These are phyloP conservation scores for Alosa sapidissima DNA, from an alignment of 2,797 vertebrate species.

Conservation along the genomic window DNA sequence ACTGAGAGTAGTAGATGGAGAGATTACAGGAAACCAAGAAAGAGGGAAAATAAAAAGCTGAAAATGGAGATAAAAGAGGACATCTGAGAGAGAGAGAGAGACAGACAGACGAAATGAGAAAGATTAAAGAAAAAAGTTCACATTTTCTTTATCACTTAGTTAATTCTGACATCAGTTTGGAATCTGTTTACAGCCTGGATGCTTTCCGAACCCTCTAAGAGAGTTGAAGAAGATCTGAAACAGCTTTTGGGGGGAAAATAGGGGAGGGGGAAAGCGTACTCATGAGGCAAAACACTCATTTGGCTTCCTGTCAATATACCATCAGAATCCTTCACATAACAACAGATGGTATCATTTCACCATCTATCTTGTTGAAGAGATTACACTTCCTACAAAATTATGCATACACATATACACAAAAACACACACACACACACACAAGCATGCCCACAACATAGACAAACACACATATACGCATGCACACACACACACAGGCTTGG, in stretches of 20 bases:
- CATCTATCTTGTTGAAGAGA: constrained; percentile 53
- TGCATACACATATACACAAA: neutral
- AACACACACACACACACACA: neutral
- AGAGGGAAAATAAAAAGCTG: neutral
- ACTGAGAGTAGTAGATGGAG: neutral
- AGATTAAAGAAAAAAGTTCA: neutral
- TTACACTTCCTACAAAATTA: constrained; percentile 25
- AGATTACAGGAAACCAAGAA: neutral
- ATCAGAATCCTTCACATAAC: constrained; percentile 48
- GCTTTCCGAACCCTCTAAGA: neutral
- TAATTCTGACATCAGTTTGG: neutral
- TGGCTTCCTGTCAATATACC: constrained; percentile 25
- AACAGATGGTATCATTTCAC: constrained; percentile 63
- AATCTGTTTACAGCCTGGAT: neutral
- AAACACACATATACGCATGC: constrained; percentile 12
- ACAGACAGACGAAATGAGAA: neutral
- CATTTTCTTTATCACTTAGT: constrained; percentile 1
- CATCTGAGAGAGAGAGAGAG: neutral
- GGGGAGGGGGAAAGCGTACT: neutral
- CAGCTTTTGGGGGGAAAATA: neutral
- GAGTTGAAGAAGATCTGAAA: neutral
- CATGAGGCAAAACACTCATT: constrained; percentile 34
- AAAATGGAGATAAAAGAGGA: neutral
- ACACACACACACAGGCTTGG: constrained; percentile 5
- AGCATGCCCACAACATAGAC: neutral